Percentiles rank a stretch among this genome's conserved stretches.
Evolutionary conservation across 1,140 invertebrate genomes (phyloP).

Genomic region (Orussus abietinus): DNA sequence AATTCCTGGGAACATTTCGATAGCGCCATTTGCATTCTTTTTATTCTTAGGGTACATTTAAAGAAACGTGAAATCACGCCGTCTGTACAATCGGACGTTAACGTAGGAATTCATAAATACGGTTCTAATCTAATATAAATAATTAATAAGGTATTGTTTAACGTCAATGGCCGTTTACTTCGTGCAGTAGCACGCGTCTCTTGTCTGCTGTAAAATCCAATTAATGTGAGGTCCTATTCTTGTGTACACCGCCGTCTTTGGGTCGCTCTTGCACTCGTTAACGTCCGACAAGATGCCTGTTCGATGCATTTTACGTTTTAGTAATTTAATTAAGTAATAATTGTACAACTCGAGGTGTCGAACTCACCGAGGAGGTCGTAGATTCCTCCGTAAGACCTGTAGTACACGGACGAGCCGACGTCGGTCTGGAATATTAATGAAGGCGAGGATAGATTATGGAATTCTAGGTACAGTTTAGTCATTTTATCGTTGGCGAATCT

Average conservation of each 20-base stretch:
- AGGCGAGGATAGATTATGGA: conserved; percentile 1
- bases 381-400: conserved; percentile 42
- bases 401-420: conserved; percentile 50
- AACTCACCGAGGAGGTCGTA: conserved; percentile 52
- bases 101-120: no score
- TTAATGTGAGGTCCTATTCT: conserved; percentile 56
- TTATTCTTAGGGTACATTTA: no score
- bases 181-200: conserved; percentile 56
- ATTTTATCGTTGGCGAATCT: background rate
- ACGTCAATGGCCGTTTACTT: conserved; percentile 30
- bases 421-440: conserved; percentile 43
- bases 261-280: conserved; percentile 43
- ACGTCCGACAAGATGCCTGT: conserved; percentile 51
- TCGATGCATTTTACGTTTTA: no score
- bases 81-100: no score
- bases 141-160: background rate
- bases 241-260: conserved; percentile 59
- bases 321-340: conserved; percentile 8
- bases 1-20: no score
- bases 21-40: no score
- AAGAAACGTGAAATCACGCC: no score
- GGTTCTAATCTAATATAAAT: background rate
- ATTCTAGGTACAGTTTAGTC: background rate
- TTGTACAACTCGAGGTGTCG: conserved; percentile 3
- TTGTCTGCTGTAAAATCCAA: conserved; percentile 61